Evolutionary conservation across 2,888 invertebrate species (phyloP).

Genomic region (Noctua pronuba): DNA sequence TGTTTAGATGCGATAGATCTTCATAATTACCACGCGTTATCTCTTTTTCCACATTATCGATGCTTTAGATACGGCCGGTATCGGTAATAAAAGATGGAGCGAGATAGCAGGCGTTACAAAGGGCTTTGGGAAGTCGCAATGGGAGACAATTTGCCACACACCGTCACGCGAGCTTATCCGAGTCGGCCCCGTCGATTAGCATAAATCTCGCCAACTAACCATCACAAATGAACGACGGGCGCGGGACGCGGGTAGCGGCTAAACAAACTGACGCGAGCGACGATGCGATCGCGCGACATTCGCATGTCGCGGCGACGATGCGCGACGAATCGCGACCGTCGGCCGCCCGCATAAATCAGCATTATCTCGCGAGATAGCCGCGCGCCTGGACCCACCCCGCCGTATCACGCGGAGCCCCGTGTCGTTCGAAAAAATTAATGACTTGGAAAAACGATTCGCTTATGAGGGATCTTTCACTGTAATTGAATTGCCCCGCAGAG

Average conservation of each 20-base stretch:
- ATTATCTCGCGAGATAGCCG: slow-evolving; percentile 91
- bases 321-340: slow-evolving; percentile 89
- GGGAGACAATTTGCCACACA: slow-evolving; percentile 88
- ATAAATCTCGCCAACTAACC: slow-evolving; percentile 90
- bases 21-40: slow-evolving; percentile 65
- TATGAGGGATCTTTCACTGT: slow-evolving; percentile 91
- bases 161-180: slow-evolving; percentile 88
- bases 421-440: slow-evolving; percentile 91
- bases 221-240: slow-evolving; percentile 86
- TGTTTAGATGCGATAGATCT: slow-evolving; percentile 64
- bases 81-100: slow-evolving; percentile 77
- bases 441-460: slow-evolving; percentile 91
- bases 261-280: slow-evolving; percentile 81
- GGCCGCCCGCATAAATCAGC: slow-evolving; percentile 89
- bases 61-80: slow-evolving; percentile 73
- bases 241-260: slow-evolving; percentile 74
- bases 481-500: slow-evolving; percentile 90
- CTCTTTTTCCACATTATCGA: slow-evolving; percentile 73
- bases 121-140: slow-evolving; percentile 84
- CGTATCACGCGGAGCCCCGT: slow-evolving; percentile 88
- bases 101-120: slow-evolving; percentile 79
- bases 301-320: slow-evolving; percentile 82
- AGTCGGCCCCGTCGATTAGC: slow-evolving; percentile 89
- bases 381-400: slow-evolving; percentile 86
- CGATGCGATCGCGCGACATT: slow-evolving; percentile 80